These are phyloP conservation scores for Falco peregrinus DNA, from an alignment of 2,797 vertebrate genomes.

Conservation along the genomic window DNA sequence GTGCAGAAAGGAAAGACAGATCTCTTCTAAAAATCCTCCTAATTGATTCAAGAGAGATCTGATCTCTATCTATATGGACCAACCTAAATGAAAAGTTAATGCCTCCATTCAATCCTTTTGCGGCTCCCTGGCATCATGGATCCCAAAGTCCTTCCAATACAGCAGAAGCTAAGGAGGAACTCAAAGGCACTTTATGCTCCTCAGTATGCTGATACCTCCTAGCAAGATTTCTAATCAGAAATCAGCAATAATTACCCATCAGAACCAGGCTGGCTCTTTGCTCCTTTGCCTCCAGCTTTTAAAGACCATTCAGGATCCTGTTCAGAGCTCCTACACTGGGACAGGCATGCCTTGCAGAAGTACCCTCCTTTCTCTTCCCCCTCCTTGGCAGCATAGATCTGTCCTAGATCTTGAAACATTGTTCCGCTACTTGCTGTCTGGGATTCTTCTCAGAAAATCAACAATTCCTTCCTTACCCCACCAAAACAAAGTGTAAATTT, in stretches of 20 bases:
- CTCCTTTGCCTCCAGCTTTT: not conserved
- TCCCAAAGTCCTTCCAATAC: not conserved
- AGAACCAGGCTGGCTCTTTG: not conserved
- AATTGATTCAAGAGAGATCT: not conserved
- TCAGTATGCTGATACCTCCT: not conserved
- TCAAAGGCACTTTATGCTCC: not conserved
- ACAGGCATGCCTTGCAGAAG: not conserved
- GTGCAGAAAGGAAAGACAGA: not conserved
- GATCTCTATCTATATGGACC: not conserved
- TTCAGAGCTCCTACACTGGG: not conserved
- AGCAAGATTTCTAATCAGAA: not conserved
- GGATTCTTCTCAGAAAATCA: not conserved
- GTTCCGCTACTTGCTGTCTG: not conserved
- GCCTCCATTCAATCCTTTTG: not conserved
- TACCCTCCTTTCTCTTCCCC: not conserved
- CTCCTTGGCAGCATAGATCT: not conserved
- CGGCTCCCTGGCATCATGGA: not conserved
- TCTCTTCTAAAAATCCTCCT: not conserved
- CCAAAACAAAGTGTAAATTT: not conserved
- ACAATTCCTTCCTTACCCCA: not conserved
- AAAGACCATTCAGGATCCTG: not conserved
- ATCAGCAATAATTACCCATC: not conserved
- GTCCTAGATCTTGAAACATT: not conserved
- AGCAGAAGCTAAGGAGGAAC: not conserved
- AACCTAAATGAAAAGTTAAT: not conserved